Evolutionary conservation across 2,888 invertebrate species (phyloP).

Genomic region (Nephrotoma appendiculata): DNA sequence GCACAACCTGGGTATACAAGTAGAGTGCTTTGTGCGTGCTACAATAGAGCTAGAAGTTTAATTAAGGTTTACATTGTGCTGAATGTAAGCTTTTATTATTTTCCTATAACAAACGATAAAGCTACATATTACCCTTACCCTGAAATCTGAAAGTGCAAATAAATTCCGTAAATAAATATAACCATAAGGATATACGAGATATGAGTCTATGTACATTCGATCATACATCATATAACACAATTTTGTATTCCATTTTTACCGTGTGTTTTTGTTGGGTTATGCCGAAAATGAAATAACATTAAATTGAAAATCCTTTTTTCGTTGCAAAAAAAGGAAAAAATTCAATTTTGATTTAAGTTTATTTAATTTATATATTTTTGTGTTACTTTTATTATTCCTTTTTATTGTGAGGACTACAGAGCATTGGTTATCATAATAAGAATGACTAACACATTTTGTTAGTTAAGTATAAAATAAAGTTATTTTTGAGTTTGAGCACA

Average conservation of each 20-base stretch:
- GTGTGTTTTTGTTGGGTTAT: background rate
- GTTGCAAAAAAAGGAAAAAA: background rate
- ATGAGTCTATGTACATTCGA: background rate
- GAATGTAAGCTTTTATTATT: background rate
- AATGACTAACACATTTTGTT: too few relatives aligned
- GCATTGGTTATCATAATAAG: too few relatives aligned
- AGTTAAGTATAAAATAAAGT: too few relatives aligned
- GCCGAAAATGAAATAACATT: background rate
- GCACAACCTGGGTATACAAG: background rate
- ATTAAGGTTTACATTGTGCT: background rate
- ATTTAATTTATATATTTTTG: background rate
- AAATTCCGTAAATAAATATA: background rate
- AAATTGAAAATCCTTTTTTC: background rate
- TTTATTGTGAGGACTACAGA: background rate
- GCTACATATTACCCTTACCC: background rate
- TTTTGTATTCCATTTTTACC: background rate
- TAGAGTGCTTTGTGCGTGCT: background rate
- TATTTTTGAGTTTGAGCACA: too few relatives aligned
- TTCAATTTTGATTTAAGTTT: background rate
- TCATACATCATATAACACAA: background rate
- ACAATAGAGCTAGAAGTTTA: background rate
- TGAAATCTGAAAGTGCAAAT: background rate
- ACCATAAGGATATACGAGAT: background rate
- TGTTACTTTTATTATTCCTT: background rate
- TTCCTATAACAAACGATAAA: background rate